Base-by-base conservation (phyloP, 2,113 vertebrate species). In the Rynchops niger region DNA sequence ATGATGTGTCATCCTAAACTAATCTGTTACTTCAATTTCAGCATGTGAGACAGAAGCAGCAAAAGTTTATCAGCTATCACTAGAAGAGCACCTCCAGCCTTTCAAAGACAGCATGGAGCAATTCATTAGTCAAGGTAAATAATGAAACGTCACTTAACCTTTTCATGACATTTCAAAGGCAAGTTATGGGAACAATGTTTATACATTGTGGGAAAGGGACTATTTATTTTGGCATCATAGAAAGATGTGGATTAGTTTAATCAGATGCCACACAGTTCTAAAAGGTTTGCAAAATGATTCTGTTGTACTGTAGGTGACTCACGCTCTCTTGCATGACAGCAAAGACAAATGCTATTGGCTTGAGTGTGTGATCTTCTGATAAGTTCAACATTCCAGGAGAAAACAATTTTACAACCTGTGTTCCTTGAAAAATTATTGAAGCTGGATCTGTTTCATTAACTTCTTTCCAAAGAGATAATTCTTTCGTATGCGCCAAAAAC, bases 91-190 rank as follows among this genome's bases (percentile, higher is more conserved):
- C 95, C 97, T 99, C 79, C 99, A 99, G 90, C 99, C 99, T 89
- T 99, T 99, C 97, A 99, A 99, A 98, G 98, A 98, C 88, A 99
- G 98, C 95, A 99, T 99, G 99, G 99, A 99, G 23, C 98, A 97
- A 38, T 99, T 99, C 96, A 98, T 99, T 53, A 95, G 95, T 97
- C 98, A 99, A 99, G 99, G 99, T 99, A 98, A 98, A 95, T 90
- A 91, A 93, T 83, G 88, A 91, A 92, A 95, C 42, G 17, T 95
- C 81, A 70, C 93, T 91, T 95, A 94, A 82, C 85, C 67, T 93
- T 95, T 97, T 82, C 86, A 82, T 82, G 77, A 77, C 79, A 95
- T 93, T 90, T 96, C 88, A 95, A 95, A 91, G 90, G 67, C 88
- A 97, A 95, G 90, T 87, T 96, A 86, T 74, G 80, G 93, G 40